Evolutionary conservation across 2,797 vertebrate species (phyloP), one percentile per base, ranked within the genome.

Genomic region (Chiroxiphia lanceolata): DNA sequence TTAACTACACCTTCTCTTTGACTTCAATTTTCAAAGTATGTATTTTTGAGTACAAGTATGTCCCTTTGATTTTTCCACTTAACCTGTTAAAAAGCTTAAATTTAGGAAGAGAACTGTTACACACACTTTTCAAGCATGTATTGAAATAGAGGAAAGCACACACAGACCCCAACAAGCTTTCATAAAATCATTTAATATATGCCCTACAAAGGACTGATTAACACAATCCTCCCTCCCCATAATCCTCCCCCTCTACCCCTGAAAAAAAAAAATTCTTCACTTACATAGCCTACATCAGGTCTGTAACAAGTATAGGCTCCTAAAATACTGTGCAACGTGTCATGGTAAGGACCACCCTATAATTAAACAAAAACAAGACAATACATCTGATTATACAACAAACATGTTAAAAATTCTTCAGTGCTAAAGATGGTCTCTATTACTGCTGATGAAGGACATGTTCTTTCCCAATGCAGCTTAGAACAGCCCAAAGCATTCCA

Each of bases 291-390:
- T 60, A 99, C 99, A 47, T 99, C 99, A 47, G 99, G 99, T 95
- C 99, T 98, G 98, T 99, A 99, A 97, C 99, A 99, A 27, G 99
- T 99, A 96, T 99, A 99, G 9, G 99, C 99, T 98, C 99, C 99
- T 96, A 99, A 98, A 97, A 99, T 98, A 98, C 99, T 99, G 98
- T 99, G 99, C 98, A 99, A 95, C 14, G 98, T 98, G 82, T 99
- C 99, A 53, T 99, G 98, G 92, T 99, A 99, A 19, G 99, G 99
- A 51, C 99, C 99, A n/a, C 99, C 99, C 99, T 99, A 71, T 15
- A 97, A 97, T 78, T 40, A 68, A 93, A 90, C 20, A 93, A 79
- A 95, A 94, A 61, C 14, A 76, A 78, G 44, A 93, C 57, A 89
- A 81, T 11, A 54, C 17, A 74, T 61, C 23, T 79, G 51, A 90